phyloP scores from a whole-genome alignment of 2,888 invertebrate genomes.

The Alentia gelatinosa region DNA sequence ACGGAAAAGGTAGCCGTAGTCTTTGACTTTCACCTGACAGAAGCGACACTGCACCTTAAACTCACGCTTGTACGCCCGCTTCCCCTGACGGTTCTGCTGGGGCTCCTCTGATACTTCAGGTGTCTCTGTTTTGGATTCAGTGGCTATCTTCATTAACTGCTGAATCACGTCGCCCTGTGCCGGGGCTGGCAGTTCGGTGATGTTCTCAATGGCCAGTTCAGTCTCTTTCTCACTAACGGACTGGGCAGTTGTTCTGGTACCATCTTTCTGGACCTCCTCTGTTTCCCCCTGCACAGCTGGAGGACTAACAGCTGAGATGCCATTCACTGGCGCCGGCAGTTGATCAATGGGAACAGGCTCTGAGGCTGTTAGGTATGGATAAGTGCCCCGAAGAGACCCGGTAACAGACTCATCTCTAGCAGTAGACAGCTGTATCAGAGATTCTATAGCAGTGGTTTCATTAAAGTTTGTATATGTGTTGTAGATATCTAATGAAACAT shows the following conservation, averaged over 20 bases:
- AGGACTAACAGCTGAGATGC: not conserved
- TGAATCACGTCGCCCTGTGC: not conserved
- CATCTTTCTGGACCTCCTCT: not conserved
- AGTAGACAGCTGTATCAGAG: conserved; percentile 24
- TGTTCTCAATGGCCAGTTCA: not conserved
- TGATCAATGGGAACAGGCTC: not conserved
- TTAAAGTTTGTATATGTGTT: conserved; percentile 22
- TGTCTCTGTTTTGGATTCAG: not conserved
- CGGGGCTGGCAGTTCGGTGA: not conserved
- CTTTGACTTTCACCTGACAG: conserved; percentile 55
- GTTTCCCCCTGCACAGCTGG: not conserved
- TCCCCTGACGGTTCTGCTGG: not conserved
- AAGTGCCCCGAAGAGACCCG: not conserved
- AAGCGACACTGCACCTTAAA: conserved; percentile 54
- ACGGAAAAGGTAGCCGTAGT: conserved; percentile 60
- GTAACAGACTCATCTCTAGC: not conserved
- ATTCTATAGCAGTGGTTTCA: conserved; percentile 45
- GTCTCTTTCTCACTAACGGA: not conserved
- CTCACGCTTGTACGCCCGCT: conserved; percentile 52
- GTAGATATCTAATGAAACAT: not conserved
- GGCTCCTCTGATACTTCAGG: not conserved
- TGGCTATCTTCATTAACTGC: conserved; percentile 32
- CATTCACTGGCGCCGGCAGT: not conserved
- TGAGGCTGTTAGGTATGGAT: not conserved
- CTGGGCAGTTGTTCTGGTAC: not conserved